Conservation (phyloP, 1,140 invertebrate species). For the Carposina sasakii region DNA sequence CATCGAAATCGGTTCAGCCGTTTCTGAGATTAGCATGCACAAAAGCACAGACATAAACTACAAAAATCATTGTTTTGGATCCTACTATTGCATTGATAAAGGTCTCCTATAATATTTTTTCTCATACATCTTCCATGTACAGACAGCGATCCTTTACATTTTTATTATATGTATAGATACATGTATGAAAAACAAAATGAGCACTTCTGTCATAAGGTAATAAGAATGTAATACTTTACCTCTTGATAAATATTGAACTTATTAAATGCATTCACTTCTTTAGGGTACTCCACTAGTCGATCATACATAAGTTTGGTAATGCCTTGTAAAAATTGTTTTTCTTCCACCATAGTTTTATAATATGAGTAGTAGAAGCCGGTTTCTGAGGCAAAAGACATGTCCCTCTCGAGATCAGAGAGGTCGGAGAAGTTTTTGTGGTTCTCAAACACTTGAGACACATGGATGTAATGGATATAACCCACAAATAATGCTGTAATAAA, state of each 20-base stretch:
- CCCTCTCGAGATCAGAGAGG: conserved; percentile 84
- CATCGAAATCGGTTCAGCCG: too few species aligned
- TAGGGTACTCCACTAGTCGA: conserved; percentile 85
- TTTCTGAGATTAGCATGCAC: too few species aligned
- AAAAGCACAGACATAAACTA: too few species aligned
- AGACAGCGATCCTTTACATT: too few species aligned
- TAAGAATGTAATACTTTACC: conserved; percentile 72
- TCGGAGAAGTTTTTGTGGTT: conserved; percentile 88
- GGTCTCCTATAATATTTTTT: too few species aligned
- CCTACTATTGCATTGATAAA: too few species aligned
- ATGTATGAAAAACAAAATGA: too few species aligned
- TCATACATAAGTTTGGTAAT: conserved; percentile 80
- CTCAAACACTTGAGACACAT: conserved; percentile 84
- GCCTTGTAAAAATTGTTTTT: conserved; percentile 77
- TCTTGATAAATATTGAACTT: conserved; percentile 90
- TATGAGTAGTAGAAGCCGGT: conserved; percentile 93
- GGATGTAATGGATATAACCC: conserved; percentile 72
- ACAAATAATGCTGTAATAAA: conserved; percentile 38
- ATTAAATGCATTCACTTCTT: conserved; percentile 84
- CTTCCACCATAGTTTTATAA: conserved; percentile 85
- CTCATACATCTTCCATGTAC: too few species aligned
- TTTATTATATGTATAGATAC: too few species aligned
- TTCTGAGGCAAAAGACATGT: conserved; percentile 87
- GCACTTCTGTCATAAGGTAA: too few species aligned
- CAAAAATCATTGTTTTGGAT: too few species aligned